These are phyloP conservation scores for Protonemura montana DNA, from an alignment of 2,888 invertebrate genomes.

Conservation along the genomic window DNA sequence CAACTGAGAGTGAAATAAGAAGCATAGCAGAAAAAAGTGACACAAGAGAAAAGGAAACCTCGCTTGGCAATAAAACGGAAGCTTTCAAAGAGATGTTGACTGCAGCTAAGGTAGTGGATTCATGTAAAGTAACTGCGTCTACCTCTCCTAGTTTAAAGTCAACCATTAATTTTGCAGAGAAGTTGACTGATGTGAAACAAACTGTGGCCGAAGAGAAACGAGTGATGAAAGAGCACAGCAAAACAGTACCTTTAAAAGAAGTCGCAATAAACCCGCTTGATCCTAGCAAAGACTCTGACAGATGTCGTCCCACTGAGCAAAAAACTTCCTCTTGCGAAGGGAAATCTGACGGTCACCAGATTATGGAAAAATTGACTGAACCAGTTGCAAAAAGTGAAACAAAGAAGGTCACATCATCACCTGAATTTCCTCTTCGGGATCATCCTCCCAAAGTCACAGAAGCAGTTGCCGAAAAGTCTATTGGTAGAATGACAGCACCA, in stretches of 20 bases:
- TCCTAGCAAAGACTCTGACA: too few species aligned
- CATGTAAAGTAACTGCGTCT: not conserved
- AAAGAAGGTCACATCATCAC: not conserved
- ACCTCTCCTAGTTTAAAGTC: not conserved
- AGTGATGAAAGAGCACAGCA: not conserved
- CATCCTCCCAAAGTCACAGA: not conserved
- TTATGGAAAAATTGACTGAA: too few species aligned
- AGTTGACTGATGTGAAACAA: conserved; percentile 3
- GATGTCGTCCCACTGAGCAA: too few species aligned
- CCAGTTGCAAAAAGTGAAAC: not conserved
- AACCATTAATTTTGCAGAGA: not conserved
- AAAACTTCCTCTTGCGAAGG: too few species aligned
- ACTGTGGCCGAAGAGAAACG: not conserved
- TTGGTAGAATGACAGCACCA: not conserved
- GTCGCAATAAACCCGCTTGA: not conserved
- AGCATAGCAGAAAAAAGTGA: not conserved
- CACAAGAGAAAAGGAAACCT: not conserved
- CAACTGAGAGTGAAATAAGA: not conserved
- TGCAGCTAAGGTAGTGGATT: not conserved
- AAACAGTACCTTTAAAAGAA: not conserved
- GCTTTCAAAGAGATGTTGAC: not conserved
- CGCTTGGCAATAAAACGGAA: not conserved
- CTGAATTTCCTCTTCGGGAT: not conserved
- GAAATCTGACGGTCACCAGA: too few species aligned
- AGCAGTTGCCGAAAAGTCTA: not conserved